These are phyloP conservation scores for Morpho deidamia DNA, from an alignment of 2,888 invertebrate species.

Conservation along the genomic window DNA sequence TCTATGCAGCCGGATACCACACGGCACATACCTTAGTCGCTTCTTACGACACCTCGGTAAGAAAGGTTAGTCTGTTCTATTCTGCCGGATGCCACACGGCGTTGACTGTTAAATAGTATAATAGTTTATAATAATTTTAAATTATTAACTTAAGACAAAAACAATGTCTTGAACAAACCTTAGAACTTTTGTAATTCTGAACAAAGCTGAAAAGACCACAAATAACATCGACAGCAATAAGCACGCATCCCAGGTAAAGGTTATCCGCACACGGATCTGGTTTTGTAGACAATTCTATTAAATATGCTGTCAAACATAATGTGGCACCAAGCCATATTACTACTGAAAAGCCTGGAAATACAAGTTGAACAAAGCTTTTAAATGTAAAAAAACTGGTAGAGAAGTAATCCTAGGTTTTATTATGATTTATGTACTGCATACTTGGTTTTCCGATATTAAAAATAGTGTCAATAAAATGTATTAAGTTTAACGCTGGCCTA, in stretches of 20 bases:
- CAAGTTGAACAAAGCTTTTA: neutral
- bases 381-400: neutral
- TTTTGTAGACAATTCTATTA: conserved; percentile 85
- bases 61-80: no score
- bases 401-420: neutral
- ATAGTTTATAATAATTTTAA: no score
- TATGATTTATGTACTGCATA: neutral
- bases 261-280: conserved; percentile 95
- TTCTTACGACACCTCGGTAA: no score
- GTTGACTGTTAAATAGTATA: no score
- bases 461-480: no score
- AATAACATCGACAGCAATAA: conserved; percentile 95
- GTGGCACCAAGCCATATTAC: conserved; percentile 88
- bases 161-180: conserved; percentile 36
- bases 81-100: no score
- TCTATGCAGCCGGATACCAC: no score
- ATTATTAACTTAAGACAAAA: neutral
- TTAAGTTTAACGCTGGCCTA: no score
- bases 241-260: conserved; percentile 95
- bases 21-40: no score
- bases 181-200: conserved; percentile 97
- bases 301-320: conserved; percentile 80
- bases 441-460: neutral
- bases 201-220: conserved; percentile 99
- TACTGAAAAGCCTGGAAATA: conserved; percentile 83